phyloP scores from a whole-genome alignment of 1,140 invertebrate genomes.

The Orchesella cincta region DNA sequence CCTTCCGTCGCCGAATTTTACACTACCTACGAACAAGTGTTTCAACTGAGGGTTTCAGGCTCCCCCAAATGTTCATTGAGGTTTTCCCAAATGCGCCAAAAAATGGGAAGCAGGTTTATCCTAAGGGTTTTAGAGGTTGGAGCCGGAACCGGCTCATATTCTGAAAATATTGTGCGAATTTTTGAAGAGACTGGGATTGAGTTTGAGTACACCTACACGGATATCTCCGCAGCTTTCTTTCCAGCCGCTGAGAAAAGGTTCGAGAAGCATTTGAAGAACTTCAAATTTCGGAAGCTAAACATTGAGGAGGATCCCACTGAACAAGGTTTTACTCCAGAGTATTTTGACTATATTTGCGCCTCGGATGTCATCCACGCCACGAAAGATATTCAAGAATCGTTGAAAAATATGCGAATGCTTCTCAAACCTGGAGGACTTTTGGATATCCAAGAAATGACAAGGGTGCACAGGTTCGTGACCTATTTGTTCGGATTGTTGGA shows the following conservation, averaged over 20 bases:
- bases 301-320: conserved; percentile 32
- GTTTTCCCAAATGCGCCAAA: too few relatives aligned
- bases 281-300: conserved; percentile 33
- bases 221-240: conserved; percentile 38
- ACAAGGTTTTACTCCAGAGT: conserved; percentile 30
- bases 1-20: neutral
- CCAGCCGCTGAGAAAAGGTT: conserved; percentile 6
- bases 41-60: too few relatives aligned
- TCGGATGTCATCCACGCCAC: conserved; percentile 40
- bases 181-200: neutral
- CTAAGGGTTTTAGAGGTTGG: conserved; percentile 43
- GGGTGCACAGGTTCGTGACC: neutral
- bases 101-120: neutral
- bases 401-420: neutral
- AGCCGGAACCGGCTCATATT: conserved; percentile 25
- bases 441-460: neutral
- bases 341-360: conserved; percentile 33
- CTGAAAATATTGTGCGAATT: neutral
- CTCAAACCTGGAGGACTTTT: conserved; percentile 26
- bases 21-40: neutral
- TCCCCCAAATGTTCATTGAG: neutral
- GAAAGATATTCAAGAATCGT: conserved; percentile 16
- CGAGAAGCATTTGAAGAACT: neutral
- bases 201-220: conserved; percentile 37
- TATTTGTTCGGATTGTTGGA: conserved; percentile 27